A percentile compares a stretch with the other conserved stretches of the same genome.
These are phyloP conservation scores for Aethes cnicana DNA, from an alignment of 2,888 invertebrate species.

Conservation along the genomic window DNA sequence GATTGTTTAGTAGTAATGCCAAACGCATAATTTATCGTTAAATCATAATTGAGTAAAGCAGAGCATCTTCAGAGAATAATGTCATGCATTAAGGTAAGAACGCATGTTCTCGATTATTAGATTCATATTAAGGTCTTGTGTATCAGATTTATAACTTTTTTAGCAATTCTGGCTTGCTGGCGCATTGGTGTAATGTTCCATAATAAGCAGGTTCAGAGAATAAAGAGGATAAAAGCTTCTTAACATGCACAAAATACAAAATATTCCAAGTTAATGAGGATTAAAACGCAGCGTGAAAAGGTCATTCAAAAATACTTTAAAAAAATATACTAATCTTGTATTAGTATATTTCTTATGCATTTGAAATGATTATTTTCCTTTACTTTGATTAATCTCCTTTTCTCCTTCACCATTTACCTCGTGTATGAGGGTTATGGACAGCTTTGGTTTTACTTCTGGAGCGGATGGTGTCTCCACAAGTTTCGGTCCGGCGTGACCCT, in stretches of 20 bases:
- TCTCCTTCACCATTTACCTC: too few relatives aligned
- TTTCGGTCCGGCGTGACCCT: too few relatives aligned
- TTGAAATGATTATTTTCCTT: too few relatives aligned
- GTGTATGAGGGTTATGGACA: too few relatives aligned
- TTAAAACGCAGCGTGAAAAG: not conserved
- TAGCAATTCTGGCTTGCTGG: conserved; percentile 30
- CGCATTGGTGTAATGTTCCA: conserved; percentile 3
- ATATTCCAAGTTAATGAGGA: not conserved
- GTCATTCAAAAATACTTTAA: too few relatives aligned
- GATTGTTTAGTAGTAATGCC: conserved; percentile 37
- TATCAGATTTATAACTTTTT: conserved; percentile 36
- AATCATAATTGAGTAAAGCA: conserved; percentile 64
- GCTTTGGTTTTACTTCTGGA: too few relatives aligned
- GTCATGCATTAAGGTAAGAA: conserved; percentile 53
- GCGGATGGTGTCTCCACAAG: too few relatives aligned
- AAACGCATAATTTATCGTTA: conserved; percentile 73
- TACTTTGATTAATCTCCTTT: too few relatives aligned
- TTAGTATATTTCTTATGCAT: too few relatives aligned
- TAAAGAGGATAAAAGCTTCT: not conserved
- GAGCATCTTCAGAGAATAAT: conserved; percentile 60
- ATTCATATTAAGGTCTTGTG: conserved; percentile 30
- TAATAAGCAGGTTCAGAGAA: conserved; percentile 4
- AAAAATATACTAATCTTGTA: too few relatives aligned
- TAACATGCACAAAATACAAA: too few relatives aligned
- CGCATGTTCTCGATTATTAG: conserved; percentile 40